These are phyloP conservation scores for Ectemnius continuus DNA, from an alignment of 2,888 invertebrate species.

Conservation along the genomic window DNA sequence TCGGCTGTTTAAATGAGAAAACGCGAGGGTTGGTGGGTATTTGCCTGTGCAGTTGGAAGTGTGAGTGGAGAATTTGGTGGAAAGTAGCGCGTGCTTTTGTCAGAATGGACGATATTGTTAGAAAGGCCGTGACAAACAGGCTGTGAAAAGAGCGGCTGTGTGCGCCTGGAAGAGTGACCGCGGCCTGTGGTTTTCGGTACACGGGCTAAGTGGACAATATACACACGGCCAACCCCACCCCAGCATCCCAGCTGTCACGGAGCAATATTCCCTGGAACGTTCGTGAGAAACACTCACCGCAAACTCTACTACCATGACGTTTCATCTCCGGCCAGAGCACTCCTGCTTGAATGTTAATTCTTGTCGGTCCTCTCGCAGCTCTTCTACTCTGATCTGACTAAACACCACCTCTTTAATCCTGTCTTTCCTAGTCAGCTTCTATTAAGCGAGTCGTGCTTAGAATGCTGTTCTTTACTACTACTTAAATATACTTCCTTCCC, in stretches of 20 bases:
- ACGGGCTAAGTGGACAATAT: conserved; percentile 29
- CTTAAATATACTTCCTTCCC: no score
- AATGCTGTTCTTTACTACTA: no score
- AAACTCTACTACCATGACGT: no score
- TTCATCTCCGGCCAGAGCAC: background rate
- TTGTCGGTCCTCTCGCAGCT: no score
- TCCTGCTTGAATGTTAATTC: background rate
- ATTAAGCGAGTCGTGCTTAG: no score
- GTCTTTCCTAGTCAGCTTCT: no score
- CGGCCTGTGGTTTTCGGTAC: conserved; percentile 31
- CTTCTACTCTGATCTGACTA: no score
- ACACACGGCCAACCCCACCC: conserved; percentile 19
- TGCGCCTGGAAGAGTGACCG: conserved; percentile 4
- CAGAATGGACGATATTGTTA: background rate
- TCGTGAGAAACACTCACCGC: background rate
- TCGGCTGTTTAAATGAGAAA: no score
- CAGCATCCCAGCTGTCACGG: conserved; percentile 14
- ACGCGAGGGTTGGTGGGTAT: no score
- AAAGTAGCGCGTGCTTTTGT: background rate
- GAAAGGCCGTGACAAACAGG: background rate
- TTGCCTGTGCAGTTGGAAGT: no score
- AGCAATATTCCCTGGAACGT: conserved; percentile 13
- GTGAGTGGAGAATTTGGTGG: background rate
- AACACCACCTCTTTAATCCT: no score
- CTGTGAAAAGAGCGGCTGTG: background rate